Conservation (phyloP, 2,113 vertebrate species). For the Pogonocichla stellata region DNA sequence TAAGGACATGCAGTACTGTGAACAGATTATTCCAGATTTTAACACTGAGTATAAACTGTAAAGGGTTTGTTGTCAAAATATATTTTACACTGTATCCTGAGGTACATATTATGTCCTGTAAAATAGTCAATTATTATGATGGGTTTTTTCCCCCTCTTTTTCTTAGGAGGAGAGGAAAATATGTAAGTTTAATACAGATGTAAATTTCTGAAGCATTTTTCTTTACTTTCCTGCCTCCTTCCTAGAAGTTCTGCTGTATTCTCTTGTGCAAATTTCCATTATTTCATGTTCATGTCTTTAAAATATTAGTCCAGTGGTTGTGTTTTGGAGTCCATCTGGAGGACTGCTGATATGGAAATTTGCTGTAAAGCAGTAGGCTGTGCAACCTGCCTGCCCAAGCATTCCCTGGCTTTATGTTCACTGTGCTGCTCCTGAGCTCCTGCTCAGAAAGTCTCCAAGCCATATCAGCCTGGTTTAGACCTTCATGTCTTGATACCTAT, state of each 20-base stretch:
- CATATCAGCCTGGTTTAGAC: not conserved
- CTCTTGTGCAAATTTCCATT: not conserved
- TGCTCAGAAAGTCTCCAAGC: not conserved
- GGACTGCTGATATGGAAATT: not conserved
- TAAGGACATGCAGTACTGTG: not conserved
- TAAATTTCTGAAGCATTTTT: not conserved
- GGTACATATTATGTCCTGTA: not conserved
- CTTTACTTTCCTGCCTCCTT: not conserved
- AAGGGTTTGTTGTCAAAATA: not conserved
- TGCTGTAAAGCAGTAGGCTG: not conserved
- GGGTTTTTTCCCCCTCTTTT: not conserved
- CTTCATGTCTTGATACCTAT: not conserved
- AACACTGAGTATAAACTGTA: not conserved
- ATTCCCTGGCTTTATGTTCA: not conserved
- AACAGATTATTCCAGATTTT: conserved; percentile 3
- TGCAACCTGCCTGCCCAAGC: accelerated
- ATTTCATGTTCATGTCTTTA: not conserved
- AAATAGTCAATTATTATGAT: not conserved
- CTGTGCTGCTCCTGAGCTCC: not conserved
- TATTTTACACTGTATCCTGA: not conserved
- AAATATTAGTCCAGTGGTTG: not conserved
- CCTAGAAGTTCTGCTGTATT: not conserved
- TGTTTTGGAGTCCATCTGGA: not conserved
- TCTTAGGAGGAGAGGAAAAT: not conserved
- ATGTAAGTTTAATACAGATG: not conserved